phyloP scores from a whole-genome alignment of 2,888 invertebrate genomes.

The Microctonus aethiopoides region DNA sequence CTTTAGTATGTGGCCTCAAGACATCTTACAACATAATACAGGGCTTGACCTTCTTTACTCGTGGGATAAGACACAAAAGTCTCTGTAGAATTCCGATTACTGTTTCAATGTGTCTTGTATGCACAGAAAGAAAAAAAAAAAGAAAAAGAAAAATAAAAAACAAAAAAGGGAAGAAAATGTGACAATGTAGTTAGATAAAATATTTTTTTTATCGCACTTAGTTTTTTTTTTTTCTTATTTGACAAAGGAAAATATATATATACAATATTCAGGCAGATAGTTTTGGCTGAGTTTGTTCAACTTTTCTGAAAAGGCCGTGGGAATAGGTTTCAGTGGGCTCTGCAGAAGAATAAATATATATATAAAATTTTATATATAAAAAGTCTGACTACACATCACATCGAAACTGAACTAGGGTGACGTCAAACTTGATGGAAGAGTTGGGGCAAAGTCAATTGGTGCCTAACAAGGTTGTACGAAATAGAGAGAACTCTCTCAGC shows the following conservation, averaged over 20 bases:
- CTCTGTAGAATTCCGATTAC: not conserved
- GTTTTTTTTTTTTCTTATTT: not conserved
- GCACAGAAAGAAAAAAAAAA: not conserved
- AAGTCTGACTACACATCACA: no score
- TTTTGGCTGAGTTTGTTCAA: constrained; percentile 6
- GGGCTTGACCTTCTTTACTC: constrained; percentile 1
- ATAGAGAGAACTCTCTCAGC: not conserved
- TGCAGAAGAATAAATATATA: no score
- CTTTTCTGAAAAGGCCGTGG: constrained; percentile 1
- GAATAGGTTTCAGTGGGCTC: not conserved
- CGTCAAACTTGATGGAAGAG: constrained; percentile 39
- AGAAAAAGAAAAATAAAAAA: not conserved
- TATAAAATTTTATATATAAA: not conserved
- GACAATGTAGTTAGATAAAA: not conserved
- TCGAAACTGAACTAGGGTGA: constrained; percentile 27
- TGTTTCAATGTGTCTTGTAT: not conserved
- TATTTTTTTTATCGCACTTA: not conserved
- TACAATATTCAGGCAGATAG: not conserved
- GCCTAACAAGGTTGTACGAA: constrained; percentile 48
- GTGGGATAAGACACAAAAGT: not conserved
- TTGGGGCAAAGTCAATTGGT: constrained; percentile 52
- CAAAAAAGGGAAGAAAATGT: not conserved
- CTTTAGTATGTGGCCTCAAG: not conserved
- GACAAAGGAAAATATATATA: not conserved
- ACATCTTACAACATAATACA: constrained; percentile 2